Evolutionary conservation across 2,797 vertebrate genomes (phyloP), one percentile per base, ranked within the genome.

Genomic region (Hydrolagus colliei): DNA sequence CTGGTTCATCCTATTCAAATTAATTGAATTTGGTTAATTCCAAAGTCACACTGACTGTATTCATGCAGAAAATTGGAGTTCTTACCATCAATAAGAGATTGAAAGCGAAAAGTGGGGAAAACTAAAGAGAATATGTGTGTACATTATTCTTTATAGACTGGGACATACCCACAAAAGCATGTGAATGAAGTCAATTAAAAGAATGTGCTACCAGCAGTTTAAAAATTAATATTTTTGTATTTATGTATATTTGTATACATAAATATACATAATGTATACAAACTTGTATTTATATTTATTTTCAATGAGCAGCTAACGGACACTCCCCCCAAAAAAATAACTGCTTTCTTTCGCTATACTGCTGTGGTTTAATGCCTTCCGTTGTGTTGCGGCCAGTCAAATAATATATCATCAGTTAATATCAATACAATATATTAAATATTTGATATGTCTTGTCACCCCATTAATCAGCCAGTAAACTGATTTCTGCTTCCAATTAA

Each of bases 401-500:
- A 84, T 71, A 71, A 84, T 41, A 84, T 67, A 84, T 84, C 79
- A 75, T 75, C 41, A 84, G 67, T 32, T 84, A 68, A 71, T 84
- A 84, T 84, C 79, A 84, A 84, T 84, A 84, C 79, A 71, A 84
- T 71, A 84, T 84, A 84, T 84, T 84, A 84, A 84, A 84, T 84
- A 71, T 84, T 84, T 84, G 79, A 84, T 84, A 84, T 71, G 16
- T 52, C 16, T 18, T 71, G 65, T 84, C 79, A 84, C 65, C 65
- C 20, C 79, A 89, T 89, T 90, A 91, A 90, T 86, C 1, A 82
- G 65, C 67, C n/a, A 79, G 73, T 88, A 90, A 91, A 71, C 14
- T 84, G 79, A 84, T 71, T 71, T 63, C 90, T 92, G 92, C 90
- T 90, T 89, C 74, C 4, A 52, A 22, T 91, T 92, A 92, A 90